Base-by-base conservation (phyloP, 2,797 vertebrate species). In the Sebastes nivosus region DNA sequence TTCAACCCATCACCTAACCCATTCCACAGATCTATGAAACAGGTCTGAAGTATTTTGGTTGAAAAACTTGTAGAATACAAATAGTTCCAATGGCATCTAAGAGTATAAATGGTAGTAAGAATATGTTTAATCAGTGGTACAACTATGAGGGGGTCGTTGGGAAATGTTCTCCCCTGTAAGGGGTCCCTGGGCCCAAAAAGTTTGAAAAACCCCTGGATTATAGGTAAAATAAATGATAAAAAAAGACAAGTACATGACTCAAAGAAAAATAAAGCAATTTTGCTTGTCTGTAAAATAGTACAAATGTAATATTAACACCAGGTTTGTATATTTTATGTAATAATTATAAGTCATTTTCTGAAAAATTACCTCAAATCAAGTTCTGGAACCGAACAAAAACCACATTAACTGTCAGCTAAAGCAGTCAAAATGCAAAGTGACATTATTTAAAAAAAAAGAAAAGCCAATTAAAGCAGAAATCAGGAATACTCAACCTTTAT, bases 401-500 rank as follows among this genome's bases (percentile, higher is more conserved):
- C 20, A 7, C 38, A 65, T 8, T 1, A 57, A 27, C 5, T 6
- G 42, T 16, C 70, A 9, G 11, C 4, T 12, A 36, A 4, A 36
- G 11, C 34, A 16, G 24, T 3, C 6, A 7, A 38, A 68, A 34
- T 9, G 34, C 34, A 42, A 24, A 38, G 10, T 16, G 3, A 63
- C 8, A 24, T 60, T 11, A 27, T n/a, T 27, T 24, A 24, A 2
- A 72, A 68, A 25, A 27, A 25, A 25, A 25, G 3, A 25, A 34
- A 61, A 16, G 34, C 13, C 13, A 38, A 4, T 22, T 1, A 64
- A 65, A 69, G 14, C 18, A 50, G 38, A 67, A 18, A 6, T 60
- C 29, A 46, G 77, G 77, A 87, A 81, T 59, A 52, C 34, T 30
- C 9, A 72, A 69, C n/a, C 59, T 87, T 85, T 81, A 89, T 75